Evolutionary conservation across 2,888 invertebrate species (phyloP).

Genomic region (Brachypterus glaber): DNA sequence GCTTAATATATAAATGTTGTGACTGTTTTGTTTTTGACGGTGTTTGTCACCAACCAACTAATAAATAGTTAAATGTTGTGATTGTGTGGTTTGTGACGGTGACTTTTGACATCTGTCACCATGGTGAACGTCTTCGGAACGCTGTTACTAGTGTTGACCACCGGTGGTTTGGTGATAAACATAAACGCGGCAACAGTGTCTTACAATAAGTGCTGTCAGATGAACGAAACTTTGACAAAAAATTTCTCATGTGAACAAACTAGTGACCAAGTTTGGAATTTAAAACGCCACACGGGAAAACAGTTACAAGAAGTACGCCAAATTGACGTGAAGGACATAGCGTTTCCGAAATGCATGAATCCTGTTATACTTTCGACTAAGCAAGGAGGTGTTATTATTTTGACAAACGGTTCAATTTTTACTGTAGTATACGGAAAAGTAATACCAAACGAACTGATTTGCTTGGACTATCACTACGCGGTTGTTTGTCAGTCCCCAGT

Average conservation of each 20-base stretch:
- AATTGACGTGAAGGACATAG: slow-evolving; percentile 15
- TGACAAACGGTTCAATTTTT: slow-evolving; percentile 52
- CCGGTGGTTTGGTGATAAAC: neutral
- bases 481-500: slow-evolving; percentile 49
- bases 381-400: slow-evolving; percentile 41
- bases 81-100: no score
- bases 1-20: no score
- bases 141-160: slow-evolving; percentile 8
- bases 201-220: slow-evolving; percentile 30
- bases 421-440: slow-evolving; percentile 42
- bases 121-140: slow-evolving; percentile 9
- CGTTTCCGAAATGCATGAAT: slow-evolving; percentile 34
- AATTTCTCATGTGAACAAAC: slow-evolving; percentile 22
- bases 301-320: no score
- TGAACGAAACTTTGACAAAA: slow-evolving; percentile 23
- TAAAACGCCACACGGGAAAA: no score
- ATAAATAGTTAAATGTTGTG: no score
- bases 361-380: slow-evolving; percentile 27
- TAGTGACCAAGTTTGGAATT: slow-evolving; percentile 22
- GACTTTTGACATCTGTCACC: slow-evolving; percentile 4
- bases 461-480: slow-evolving; percentile 57
- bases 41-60: no score
- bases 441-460: slow-evolving; percentile 52
- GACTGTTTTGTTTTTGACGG: no score
- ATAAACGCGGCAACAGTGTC: slow-evolving; percentile 24